Percentiles rank a stretch among this genome's conserved stretches.
phyloP scores from a whole-genome alignment of 2,797 vertebrate genomes.

The Chaenodraco wilsoni region DNA sequence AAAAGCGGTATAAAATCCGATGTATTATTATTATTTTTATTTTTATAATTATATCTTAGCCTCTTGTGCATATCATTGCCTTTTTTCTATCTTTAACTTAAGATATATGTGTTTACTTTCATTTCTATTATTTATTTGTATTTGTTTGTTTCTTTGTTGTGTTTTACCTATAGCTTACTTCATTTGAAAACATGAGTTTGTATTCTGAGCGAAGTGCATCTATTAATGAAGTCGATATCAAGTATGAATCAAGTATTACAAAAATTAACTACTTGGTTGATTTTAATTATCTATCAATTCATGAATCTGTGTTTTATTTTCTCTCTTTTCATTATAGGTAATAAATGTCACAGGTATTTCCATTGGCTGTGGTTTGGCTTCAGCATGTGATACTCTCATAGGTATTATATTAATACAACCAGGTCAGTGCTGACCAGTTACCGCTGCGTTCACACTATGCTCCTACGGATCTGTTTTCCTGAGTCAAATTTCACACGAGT shows the following conservation, averaged over 20 bases:
- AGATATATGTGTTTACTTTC: no score
- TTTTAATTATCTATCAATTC: background rate
- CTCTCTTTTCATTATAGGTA: constrained; percentile 75
- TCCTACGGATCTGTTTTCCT: constrained; percentile 29
- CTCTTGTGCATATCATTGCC: no score
- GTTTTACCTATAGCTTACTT: background rate
- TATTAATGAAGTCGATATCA: no score
- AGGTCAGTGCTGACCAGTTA: constrained; percentile 5
- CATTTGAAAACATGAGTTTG: no score
- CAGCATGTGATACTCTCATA: constrained; percentile 90
- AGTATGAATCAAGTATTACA: no score
- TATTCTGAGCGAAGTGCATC: no score
- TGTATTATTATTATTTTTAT: no score
- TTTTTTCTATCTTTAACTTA: no score
- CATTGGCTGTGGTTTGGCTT: constrained; percentile 86
- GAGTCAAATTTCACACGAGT: background rate
- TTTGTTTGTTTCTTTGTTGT: background rate
- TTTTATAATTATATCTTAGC: no score
- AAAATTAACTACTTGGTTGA: background rate
- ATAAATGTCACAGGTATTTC: constrained; percentile 89
- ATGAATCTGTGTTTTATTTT: constrained; percentile 1
- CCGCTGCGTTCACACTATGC: constrained; percentile 9
- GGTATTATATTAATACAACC: constrained; percentile 66
- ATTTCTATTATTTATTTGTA: no score
- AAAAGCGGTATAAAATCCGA: no score